Conservation (phyloP, 2,113 vertebrate genomes). For the Bettongia penicillata region DNA sequence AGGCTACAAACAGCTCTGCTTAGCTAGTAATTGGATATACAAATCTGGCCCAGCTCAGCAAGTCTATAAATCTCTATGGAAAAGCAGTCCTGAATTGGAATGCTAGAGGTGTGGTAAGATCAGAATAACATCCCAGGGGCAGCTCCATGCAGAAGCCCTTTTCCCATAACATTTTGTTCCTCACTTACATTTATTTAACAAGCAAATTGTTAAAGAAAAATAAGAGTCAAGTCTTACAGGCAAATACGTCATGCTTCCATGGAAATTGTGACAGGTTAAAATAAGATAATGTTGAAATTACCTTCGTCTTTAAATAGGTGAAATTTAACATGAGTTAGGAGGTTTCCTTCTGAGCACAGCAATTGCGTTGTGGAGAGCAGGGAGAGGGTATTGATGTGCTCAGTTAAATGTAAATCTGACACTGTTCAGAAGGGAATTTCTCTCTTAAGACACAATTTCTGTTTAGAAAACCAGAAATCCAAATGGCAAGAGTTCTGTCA, state of each 20-base stretch:
- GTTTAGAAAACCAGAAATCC: neutral
- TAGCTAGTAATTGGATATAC: constrained; percentile 72
- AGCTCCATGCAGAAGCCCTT: neutral
- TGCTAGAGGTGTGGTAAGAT: constrained; percentile 30
- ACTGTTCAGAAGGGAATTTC: constrained; percentile 14
- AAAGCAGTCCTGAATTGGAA: constrained; percentile 49
- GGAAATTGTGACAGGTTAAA: constrained; percentile 39
- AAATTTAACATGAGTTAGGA: neutral
- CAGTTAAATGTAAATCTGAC: constrained; percentile 2
- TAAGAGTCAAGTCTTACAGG: constrained; percentile 3
- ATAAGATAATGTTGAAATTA: neutral
- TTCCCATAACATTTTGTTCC: neutral
- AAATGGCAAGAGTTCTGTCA: neutral
- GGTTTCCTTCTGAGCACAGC: neutral
- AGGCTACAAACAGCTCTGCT: constrained; percentile 55
- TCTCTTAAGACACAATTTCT: neutral
- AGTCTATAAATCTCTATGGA: constrained; percentile 39
- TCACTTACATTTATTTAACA: constrained; percentile 5
- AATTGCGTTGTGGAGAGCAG: neutral
- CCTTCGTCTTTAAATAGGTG: neutral
- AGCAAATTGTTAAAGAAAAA: neutral
- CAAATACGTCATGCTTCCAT: neutral
- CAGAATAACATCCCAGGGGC: constrained; percentile 18
- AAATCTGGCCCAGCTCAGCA: constrained; percentile 72
- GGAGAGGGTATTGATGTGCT: neutral